Evolutionary conservation across 2,113 vertebrate species (phyloP), one percentile per base, ranked within the genome.

Genomic region (Typhlomys cinereus): DNA sequence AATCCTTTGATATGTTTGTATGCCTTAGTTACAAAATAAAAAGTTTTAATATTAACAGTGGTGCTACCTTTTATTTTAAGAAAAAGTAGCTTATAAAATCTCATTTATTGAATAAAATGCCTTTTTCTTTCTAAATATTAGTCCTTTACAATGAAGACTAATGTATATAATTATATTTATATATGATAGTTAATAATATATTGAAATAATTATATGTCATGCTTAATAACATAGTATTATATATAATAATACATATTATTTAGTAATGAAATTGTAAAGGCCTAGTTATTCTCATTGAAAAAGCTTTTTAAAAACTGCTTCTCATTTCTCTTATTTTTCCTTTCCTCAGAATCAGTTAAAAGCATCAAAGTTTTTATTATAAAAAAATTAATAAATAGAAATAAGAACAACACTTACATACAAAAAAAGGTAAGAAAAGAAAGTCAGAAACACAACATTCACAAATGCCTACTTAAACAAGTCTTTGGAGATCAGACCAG

Each of bases 391-490:
- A 46, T 4, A 79, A 82, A 84, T 14, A 81, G 31, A 74, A 79
- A 88, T 62, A 86, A 69, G 21, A 92, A 92, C 25, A 84, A 94
- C 12, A 94, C 86, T 69, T 87, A 85, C 57, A 81, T 87, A 85
- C 57, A 81, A 89, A 88, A n/a, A 89, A 88, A 31, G 34, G 6
- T 84, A 54, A 85, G 46, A 62, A 64, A 88, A 78, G 71, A 85
- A 88, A 84, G 39, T 90, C 75, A 94, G 91, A 92, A 87, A 69
- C 25, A 59, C 74, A 95, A 70, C 87, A 81, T 91, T 93, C 70
- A 81, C 83, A 91, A 76, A 86, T 92, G 75, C 69, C 86, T 95
- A 73, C 92, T 94, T 93, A 87, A 50, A 31, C 34, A n/a, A 73
- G 52, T 88, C 75, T 96, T 88, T 59, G 41, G 85, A 79, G 92